Percentiles rank a stretch among this genome's conserved stretches.
phyloP scores from a whole-genome alignment of 2,113 vertebrate species.

The Otus sunia region DNA sequence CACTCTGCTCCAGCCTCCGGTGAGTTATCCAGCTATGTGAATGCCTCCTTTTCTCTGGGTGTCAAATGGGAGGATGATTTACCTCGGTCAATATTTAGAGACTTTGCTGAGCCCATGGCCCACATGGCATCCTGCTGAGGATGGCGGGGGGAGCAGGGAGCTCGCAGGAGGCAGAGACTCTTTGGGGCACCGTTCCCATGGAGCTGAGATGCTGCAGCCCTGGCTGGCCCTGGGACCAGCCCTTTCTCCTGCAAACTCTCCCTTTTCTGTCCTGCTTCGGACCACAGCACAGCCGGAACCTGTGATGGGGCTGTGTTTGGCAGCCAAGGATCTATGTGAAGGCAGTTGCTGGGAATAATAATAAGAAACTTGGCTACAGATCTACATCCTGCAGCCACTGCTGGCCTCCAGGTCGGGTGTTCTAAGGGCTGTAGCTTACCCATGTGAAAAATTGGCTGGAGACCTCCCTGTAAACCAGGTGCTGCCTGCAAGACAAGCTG shows the following conservation, averaged over 20 bases:
- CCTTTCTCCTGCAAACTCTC: neutral
- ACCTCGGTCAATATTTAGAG: neutral
- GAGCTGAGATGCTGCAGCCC: neutral
- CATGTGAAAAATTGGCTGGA: slow-evolving; percentile 30
- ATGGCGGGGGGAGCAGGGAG: neutral
- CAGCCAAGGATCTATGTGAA: neutral
- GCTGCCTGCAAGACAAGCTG: neutral
- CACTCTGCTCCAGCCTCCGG: neutral
- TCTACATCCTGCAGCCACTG: neutral
- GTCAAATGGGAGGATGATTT: neutral
- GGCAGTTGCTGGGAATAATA: neutral
- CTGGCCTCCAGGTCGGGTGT: neutral
- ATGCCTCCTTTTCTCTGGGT: neutral
- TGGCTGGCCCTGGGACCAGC: neutral
- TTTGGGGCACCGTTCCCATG: neutral
- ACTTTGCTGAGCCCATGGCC: neutral
- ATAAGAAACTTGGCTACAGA: neutral
- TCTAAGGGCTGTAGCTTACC: neutral
- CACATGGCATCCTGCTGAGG: neutral
- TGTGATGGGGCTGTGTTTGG: neutral
- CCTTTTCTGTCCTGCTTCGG: neutral
- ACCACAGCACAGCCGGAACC: neutral
- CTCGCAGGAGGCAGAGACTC: neutral
- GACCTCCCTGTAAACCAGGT: neutral
- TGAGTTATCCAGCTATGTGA: neutral